These are phyloP conservation scores for Pangasius larnaudii DNA, from an alignment of 2,797 vertebrate species.

Conservation along the genomic window DNA sequence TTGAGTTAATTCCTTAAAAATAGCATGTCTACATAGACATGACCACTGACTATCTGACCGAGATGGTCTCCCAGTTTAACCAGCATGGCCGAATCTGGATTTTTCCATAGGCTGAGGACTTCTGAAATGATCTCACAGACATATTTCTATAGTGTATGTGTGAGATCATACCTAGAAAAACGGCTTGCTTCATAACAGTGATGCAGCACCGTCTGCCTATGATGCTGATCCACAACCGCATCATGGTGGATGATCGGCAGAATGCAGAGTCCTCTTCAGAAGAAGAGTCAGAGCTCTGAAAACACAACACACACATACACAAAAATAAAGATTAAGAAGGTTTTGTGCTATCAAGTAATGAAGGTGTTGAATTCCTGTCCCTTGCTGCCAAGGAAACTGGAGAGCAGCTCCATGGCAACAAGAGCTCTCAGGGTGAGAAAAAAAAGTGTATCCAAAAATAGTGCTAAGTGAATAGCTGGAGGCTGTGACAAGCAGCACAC, in stretches of 20 bases:
- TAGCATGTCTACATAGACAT: neutral
- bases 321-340: neutral
- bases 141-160: neutral
- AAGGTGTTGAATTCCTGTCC: constrained; percentile 39
- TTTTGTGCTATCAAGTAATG: constrained; percentile 35
- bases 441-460: constrained; percentile 40
- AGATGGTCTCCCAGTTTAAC: neutral
- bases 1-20: neutral
- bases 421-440: constrained; percentile 29
- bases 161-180: constrained; percentile 11
- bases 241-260: neutral
- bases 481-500: neutral
- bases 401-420: constrained; percentile 60
- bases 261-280: neutral
- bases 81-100: neutral
- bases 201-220: neutral
- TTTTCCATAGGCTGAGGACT: neutral
- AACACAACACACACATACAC: neutral
- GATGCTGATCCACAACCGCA: neutral
- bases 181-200: neutral
- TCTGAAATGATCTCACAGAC: no score
- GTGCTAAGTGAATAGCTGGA: neutral
- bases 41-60: neutral
- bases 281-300: neutral
- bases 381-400: constrained; percentile 68